Conservation (phyloP, 2,113 vertebrate genomes). For the Mellivora capensis region DNA sequence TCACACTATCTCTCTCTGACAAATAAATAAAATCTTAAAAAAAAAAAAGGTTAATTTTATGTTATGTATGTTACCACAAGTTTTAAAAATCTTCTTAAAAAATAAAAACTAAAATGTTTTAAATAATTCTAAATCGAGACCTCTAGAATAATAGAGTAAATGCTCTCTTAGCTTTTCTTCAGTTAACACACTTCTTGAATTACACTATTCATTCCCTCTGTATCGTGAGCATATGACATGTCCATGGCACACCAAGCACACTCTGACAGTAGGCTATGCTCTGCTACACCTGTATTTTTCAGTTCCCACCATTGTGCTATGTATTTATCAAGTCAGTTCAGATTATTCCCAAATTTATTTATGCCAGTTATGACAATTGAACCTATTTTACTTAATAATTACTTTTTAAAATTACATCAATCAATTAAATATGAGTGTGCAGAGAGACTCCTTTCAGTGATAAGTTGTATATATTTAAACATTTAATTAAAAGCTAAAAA, state of each 20-base stretch:
- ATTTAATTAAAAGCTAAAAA: conserved; percentile 37
- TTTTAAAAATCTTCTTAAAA: neutral
- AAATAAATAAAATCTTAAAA: too few species aligned
- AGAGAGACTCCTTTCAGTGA: neutral
- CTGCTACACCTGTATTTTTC: neutral
- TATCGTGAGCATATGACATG: neutral
- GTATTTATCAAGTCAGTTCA: neutral
- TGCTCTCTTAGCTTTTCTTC: neutral
- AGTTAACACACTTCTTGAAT: neutral
- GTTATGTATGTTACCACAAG: neutral
- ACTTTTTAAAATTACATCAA: neutral
- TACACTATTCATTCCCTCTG: neutral
- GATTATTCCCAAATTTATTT: neutral
- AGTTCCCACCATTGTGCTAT: neutral
- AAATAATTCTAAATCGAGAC: neutral
- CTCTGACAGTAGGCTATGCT: neutral
- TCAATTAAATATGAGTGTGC: neutral
- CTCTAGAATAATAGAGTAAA: neutral
- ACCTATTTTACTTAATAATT: neutral
- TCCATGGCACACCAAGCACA: neutral
- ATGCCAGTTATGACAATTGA: neutral
- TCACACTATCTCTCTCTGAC: too few species aligned
- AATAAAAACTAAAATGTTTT: neutral
- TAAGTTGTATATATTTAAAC: neutral
- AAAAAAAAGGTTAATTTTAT: conserved; percentile 12